Evolutionary conservation across 2,888 invertebrate genomes (phyloP).

Genomic region (Cephus nigrinus): DNA sequence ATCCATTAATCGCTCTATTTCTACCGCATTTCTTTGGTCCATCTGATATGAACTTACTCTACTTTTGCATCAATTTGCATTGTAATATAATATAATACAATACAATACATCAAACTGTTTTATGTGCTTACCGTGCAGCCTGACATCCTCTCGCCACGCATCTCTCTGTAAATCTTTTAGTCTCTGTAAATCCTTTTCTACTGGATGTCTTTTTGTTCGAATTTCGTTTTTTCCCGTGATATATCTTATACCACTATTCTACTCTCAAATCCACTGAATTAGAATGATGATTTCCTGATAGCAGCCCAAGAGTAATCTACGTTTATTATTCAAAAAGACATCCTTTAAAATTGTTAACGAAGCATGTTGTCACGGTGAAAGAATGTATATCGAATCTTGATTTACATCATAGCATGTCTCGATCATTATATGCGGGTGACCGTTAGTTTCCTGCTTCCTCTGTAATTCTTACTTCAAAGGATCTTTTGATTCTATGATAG

Average conservation of each 20-base stretch:
- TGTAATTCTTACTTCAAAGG: background rate
- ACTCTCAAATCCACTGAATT: background rate
- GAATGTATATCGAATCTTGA: background rate
- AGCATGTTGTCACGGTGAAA: background rate
- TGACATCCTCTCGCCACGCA: constrained; percentile 55
- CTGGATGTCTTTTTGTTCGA: constrained; percentile 10
- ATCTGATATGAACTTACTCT: background rate
- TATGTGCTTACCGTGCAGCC: constrained; percentile 59
- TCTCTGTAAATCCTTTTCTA: constrained; percentile 14
- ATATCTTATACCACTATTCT: background rate
- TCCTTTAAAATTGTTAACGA: background rate
- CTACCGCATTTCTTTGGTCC: background rate
- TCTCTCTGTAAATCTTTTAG: constrained; percentile 21
- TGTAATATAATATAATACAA: constrained; percentile 25
- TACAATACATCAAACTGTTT: constrained; percentile 37
- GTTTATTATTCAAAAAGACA: background rate
- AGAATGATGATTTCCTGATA: background rate
- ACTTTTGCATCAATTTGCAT: constrained; percentile 26
- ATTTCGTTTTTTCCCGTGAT: constrained; percentile 5
- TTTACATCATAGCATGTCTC: background rate
- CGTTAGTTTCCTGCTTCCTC: background rate
- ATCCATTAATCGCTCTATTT: background rate
- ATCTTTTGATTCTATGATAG: background rate
- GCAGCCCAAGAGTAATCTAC: background rate
- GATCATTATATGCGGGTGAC: background rate